phyloP scores from a whole-genome alignment of 2,113 vertebrate species.

The Coptodon rendalli region DNA sequence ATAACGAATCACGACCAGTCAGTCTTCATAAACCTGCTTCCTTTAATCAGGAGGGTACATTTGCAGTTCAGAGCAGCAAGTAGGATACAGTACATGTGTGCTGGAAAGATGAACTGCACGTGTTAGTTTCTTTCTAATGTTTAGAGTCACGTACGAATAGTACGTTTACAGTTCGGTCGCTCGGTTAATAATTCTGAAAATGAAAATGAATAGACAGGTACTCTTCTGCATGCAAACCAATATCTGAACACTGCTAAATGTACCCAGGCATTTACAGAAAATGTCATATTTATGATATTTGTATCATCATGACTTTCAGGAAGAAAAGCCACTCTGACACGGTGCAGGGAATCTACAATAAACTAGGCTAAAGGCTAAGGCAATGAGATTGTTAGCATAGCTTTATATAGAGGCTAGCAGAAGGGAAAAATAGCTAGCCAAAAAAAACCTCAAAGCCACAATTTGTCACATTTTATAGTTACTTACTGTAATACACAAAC shows the following conservation, averaged over 20 bases:
- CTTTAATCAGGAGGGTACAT: neutral
- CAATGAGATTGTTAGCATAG: neutral
- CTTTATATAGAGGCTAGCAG: neutral
- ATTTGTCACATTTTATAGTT: neutral
- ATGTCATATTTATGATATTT: neutral
- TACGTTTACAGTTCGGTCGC: neutral
- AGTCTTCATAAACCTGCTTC: slow-evolving; percentile 7
- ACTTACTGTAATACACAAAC: neutral
- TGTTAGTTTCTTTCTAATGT: neutral
- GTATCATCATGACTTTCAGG: neutral
- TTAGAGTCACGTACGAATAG: neutral
- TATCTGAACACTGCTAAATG: neutral
- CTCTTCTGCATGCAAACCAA: neutral
- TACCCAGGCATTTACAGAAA: neutral
- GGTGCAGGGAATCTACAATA: neutral
- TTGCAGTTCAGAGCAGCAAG: neutral
- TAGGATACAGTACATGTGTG: neutral
- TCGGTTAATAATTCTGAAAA: neutral
- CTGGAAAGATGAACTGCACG: neutral
- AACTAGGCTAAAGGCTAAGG: neutral
- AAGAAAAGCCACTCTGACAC: neutral
- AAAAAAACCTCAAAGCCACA: neutral
- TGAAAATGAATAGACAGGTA: neutral
- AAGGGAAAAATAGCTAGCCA: neutral
- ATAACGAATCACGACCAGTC: neutral